Evolutionary conservation across 2,113 vertebrate genomes (phyloP), one percentile per base, ranked within the genome.

Genomic region (Centrocercus urophasianus): DNA sequence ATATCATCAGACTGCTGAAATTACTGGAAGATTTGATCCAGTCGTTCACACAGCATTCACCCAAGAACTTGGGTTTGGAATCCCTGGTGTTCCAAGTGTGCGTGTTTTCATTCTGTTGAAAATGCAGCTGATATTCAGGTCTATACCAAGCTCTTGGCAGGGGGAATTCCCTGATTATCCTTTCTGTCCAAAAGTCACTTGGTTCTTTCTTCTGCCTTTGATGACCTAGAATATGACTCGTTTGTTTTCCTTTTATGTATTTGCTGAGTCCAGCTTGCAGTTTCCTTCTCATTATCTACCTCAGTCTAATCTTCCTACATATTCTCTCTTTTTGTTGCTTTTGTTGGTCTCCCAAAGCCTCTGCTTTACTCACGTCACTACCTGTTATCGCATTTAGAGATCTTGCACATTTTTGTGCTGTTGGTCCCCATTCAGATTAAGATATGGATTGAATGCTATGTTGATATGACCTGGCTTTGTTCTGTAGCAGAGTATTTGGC

Each of bases 351-450:
- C 16, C 25, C 28, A 72, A 74, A 91, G 28, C 42, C 19, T 83
- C 70, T 88, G 60, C 74, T 28, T 77, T 96, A 25, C 71, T 90
- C 4, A 2, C 81, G 54, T 67, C 40, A 25, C 36, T 75, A 13
- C 57, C 61, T 83, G 60, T 77, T 86, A 88, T 56, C 61, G 47
- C 15, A 3, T 47, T 13, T 34, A 43, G 69, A 88, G 73, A 57
- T 81, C 65, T 88, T 86, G 34, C 17, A 88, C 50, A 77, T 94
- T 92, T 86, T 91, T 94, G 83, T 83, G 69, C 86, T 67, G 21
- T 81, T 93, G 69, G 47, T 88, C 86, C 64, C 72, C 71, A 3
- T 52, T 93, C 11, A 47, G 3, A 22, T 42, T 69, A 81, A 74
- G 72, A 67, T 83, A 67, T 2, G 30, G 65, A 71, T 65, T 47